Conservation (phyloP, 2,888 invertebrate species). For the Drosophila multiciliata region DNA sequence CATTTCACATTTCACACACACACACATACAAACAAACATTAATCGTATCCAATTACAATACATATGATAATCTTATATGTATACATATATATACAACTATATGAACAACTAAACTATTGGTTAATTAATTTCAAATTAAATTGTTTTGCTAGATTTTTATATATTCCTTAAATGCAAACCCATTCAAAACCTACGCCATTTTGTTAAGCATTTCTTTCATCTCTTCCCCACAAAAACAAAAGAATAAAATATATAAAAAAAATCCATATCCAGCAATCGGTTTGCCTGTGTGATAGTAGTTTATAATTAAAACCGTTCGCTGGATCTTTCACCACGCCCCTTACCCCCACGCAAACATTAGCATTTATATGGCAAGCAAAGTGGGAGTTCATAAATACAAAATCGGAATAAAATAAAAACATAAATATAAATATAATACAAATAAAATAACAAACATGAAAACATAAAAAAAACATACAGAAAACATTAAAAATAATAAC, state of each 20-base stretch:
- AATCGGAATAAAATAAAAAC: constrained; percentile 12
- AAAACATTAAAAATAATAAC: constrained; percentile 26
- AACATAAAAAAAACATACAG: constrained; percentile 19
- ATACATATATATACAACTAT: constrained; percentile 8
- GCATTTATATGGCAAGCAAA: constrained; percentile 56
- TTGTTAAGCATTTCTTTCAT: constrained; percentile 13
- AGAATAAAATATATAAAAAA: background rate
- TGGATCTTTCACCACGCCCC: constrained; percentile 22
- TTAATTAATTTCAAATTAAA: constrained; percentile 14
- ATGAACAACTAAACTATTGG: background rate
- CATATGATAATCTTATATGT: constrained; percentile 4
- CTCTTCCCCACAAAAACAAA: background rate
- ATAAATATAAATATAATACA: constrained; percentile 26
- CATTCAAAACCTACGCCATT: constrained; percentile 23
- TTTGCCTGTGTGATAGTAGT: constrained; percentile 86
- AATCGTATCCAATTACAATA: constrained; percentile 4
- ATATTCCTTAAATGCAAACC: constrained; percentile 27
- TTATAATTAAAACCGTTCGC: constrained; percentile 83
- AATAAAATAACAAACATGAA: constrained; percentile 30
- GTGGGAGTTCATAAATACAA: constrained; percentile 33
- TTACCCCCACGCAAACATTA: background rate
- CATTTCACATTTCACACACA: constrained; percentile 22
- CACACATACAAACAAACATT: constrained; percentile 17
- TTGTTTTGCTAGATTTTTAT: constrained; percentile 21
- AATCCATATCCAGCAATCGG: constrained; percentile 59